Evolutionary conservation across 2,888 invertebrate genomes (phyloP), one percentile per base, ranked within the genome.

Genomic region (Thereva nobilitata): DNA sequence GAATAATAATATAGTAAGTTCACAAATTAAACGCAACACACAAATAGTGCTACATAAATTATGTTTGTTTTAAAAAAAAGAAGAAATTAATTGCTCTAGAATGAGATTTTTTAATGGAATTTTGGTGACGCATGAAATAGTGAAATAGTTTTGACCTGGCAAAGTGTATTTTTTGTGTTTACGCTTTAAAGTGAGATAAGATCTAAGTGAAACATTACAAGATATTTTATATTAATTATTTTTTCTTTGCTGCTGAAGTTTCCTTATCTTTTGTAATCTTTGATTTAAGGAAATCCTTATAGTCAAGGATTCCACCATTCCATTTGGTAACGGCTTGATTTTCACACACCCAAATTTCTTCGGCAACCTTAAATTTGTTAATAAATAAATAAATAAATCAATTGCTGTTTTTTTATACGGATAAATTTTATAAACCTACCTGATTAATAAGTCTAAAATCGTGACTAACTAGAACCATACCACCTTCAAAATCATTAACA

Each of bases 311-410:
- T 76, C 92, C 93, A 10, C 97, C 97, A 73, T 93, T 89, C 97
- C 98, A 99, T 82, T 97, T 97, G 37, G 96, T 97, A 64, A 96
- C 91, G 4, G 91, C 89, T 75, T 91, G 92, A 71, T 99, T 92
- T 80, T 98, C 97, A 81, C 99, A 99, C 52, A 99, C 91, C 99
- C 98, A 99, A 80, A 99, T 98, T 82, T 97, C 96, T 80, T 99
- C 92, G 7, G 98, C 98, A 41, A 99, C 98, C 97, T 97, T 76
- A 56, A 78, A n/a, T 10, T 49, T 10, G 7, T 47, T 74, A 67
- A 56, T 10, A 34, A 7, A 68, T 71, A 37, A 65, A 55, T 66
- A 5, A 35, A 59, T n/a, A 47, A 9, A 67, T 3, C 12, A 9
- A n/a, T n/a, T n/a, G n/a, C n/a, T n/a, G n/a, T n/a, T n/a, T n/a